phyloP scores from a whole-genome alignment of 1,140 invertebrate species.

The Lysiphlebus fabarum region DNA sequence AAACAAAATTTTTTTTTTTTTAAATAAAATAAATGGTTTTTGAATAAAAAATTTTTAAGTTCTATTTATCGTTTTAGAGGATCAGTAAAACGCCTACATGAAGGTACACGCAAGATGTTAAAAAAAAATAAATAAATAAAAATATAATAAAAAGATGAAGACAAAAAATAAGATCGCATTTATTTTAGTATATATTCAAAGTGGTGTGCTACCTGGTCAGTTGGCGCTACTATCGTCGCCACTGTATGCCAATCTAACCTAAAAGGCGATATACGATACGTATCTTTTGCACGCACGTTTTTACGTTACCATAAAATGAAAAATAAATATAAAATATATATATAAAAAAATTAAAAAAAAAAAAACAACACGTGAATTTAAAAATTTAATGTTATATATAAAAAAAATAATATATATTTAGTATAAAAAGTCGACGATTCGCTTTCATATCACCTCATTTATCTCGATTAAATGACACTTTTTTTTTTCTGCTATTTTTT shows the following conservation, averaged over 20 bases:
- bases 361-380: no score
- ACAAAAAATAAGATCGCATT: not conserved
- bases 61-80: no score
- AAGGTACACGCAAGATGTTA: constrained; percentile 4
- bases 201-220: constrained; percentile 12
- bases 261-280: not conserved
- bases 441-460: constrained; percentile 12
- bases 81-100: constrained; percentile 1
- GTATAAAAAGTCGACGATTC: constrained; percentile 7
- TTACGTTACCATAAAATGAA: constrained; percentile 6
- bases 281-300: constrained; percentile 15
- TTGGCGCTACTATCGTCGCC: constrained; percentile 11
- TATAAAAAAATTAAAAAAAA: not conserved
- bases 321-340: not conserved
- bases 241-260: no score
- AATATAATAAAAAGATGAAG: no score
- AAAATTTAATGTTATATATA: not conserved
- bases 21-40: no score
- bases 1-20: no score
- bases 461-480: constrained; percentile 17
- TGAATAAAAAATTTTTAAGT: no score
- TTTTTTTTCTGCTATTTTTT: constrained; percentile 6
- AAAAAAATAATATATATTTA: not conserved
- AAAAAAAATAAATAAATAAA: no score
- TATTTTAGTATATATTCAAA: not conserved